Percentiles rank a stretch among this genome's conserved stretches.
phyloP scores from a whole-genome alignment of 2,113 vertebrate genomes.

The Sturnira hondurensis region DNA sequence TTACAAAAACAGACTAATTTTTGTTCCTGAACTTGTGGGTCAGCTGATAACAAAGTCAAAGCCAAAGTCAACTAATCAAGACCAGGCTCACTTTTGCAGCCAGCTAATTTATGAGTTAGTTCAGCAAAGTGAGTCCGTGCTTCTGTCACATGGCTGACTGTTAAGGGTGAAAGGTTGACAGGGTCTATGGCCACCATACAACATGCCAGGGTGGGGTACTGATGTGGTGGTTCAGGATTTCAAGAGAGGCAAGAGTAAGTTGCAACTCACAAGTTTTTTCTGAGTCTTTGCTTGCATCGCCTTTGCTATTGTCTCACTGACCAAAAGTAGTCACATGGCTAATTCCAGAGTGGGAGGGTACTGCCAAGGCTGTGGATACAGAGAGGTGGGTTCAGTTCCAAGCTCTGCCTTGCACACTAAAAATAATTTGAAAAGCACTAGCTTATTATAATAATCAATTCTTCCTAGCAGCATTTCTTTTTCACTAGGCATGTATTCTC shows the following conservation, averaged over 20 bases:
- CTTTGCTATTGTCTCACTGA: not conserved
- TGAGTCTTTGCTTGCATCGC: not conserved
- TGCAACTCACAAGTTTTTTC: not conserved
- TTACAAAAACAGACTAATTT: not conserved
- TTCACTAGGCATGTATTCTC: not conserved
- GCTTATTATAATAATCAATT: not conserved
- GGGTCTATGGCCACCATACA: no score
- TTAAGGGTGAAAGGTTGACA: not conserved
- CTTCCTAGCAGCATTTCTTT: not conserved
- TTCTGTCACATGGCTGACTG: not conserved
- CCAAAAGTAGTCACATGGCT: not conserved
- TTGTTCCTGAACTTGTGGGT: not conserved
- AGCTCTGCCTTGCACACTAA: not conserved
- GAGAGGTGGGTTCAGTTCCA: not conserved
- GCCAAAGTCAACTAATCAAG: not conserved
- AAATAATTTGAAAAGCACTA: not conserved
- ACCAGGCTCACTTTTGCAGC: fast-evolving
- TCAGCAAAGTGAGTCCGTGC: not conserved
- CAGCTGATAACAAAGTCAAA: not conserved
- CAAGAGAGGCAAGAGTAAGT: not conserved
- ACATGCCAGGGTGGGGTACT: no score
- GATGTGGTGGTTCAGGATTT: not conserved
- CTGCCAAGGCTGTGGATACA: not conserved
- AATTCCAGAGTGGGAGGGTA: not conserved
- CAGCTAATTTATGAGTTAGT: not conserved